These are phyloP conservation scores for Eulithis testata DNA, from an alignment of 2,888 invertebrate genomes.

Conservation along the genomic window DNA sequence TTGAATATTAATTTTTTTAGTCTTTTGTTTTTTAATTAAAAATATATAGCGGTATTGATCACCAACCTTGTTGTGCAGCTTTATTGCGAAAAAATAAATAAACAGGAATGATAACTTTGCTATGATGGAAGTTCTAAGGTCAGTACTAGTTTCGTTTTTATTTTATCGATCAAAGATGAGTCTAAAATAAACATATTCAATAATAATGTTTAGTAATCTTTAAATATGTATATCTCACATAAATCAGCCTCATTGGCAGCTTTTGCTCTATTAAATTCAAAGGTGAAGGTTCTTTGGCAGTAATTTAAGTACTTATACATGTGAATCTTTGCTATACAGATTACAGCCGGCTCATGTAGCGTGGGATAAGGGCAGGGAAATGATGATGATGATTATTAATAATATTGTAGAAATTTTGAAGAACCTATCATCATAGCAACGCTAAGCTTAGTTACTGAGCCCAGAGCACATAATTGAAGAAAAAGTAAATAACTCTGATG, in stretches of 20 bases:
- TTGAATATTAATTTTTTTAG: neutral
- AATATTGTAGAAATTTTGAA: too few species aligned
- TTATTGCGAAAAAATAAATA: neutral
- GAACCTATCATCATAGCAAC: too few species aligned
- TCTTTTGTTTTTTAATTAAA: neutral
- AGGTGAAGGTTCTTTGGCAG: slow-evolving; percentile 29
- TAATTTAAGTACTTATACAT: slow-evolving; percentile 11
- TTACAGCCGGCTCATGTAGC: too few species aligned
- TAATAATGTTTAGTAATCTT: neutral
- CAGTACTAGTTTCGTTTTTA: slow-evolving; percentile 17
- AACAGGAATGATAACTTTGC: slow-evolving; percentile 28
- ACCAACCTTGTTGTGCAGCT: neutral
- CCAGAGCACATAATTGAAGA: too few species aligned
- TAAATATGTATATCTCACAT: neutral
- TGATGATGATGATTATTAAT: too few species aligned
- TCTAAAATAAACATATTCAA: too few species aligned
- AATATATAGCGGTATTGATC: neutral
- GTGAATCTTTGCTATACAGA: slow-evolving; percentile 18
- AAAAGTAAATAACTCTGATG: too few species aligned
- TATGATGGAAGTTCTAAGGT: slow-evolving; percentile 43
- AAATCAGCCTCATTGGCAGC: slow-evolving; percentile 11
- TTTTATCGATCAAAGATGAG: too few species aligned
- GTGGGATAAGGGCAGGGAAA: too few species aligned
- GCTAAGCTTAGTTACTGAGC: too few species aligned
- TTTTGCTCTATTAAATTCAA: slow-evolving; percentile 18